Base-by-base conservation (phyloP, 2,113 vertebrate genomes). In the Eleginops maclovinus region DNA sequence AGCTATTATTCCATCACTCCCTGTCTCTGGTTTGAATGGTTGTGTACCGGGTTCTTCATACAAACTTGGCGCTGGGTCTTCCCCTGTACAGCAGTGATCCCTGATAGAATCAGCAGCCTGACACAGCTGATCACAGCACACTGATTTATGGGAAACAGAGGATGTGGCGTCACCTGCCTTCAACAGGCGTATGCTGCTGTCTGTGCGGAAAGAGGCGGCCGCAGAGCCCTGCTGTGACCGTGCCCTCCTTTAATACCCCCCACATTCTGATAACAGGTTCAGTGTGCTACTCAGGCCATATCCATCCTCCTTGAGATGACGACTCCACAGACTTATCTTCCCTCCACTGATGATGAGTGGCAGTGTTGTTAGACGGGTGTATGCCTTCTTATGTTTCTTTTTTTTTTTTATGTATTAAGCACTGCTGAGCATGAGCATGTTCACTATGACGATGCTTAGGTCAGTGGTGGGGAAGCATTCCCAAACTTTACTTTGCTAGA, bases 71-170 rank as follows among this genome's bases (percentile, higher is more conserved):
- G 4, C 74, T 77, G 56, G 54, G 28, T 78, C 79, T 31, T 87
- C 76, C 78, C 76, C 67, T 72, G 68, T 11, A 6, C 50, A 79
- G 61, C 31, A 16, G 60, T n/a, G 22, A 1, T 15, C 15, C 0
- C 75, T 67, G 88, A 90, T 87, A 88, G 31, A 43, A 91, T 88
- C 87, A 28, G 75, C 3, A 19, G 22, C 74, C 77, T 63, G 88
- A 70, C 87, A 81, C 62, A 13, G 47, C 73, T 44, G 70, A 63
- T 74, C 26, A 46, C 47, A 5, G 3, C 55, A 11, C 3, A 0
- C 7, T 87, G 87, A 90, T 91, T 90, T 80, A 90, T 86, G 85
- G 73, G 43, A 24, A 50, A 12, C 31, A 72, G 28, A 87, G 76
- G 86, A 87, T 82, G 86, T 83, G 75, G 51, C n/a, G 41, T 77